These are phyloP conservation scores for Polyommatus iphigenia DNA, from an alignment of 2,888 invertebrate genomes.

Conservation along the genomic window DNA sequence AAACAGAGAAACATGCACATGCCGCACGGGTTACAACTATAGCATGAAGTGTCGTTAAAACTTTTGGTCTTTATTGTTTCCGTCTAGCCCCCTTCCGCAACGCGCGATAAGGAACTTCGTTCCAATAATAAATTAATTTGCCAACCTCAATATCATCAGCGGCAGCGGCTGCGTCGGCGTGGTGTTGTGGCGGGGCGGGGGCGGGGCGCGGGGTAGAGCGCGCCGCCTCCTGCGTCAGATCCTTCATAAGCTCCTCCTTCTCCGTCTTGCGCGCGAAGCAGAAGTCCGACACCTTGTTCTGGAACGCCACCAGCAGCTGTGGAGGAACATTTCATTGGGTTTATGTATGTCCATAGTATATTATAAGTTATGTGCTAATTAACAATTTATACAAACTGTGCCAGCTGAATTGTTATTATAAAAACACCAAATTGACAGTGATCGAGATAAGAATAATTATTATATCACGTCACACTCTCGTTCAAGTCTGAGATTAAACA, in stretches of 20 bases:
- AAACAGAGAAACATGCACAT: no score
- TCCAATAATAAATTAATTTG: background rate
- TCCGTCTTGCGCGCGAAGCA: conserved; percentile 99
- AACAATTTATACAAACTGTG: background rate
- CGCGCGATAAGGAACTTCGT: no score
- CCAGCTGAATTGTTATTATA: background rate
- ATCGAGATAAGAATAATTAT: no score
- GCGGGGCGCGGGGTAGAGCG: conserved; percentile 79
- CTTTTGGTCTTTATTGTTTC: no score
- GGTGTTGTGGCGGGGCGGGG: conserved; percentile 53
- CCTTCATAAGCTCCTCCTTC: conserved; percentile 97
- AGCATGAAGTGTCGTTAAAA: no score
- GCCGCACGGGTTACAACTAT: no score
- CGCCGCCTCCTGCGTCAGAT: conserved; percentile 91
- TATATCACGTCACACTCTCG: no score
- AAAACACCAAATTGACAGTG: no score
- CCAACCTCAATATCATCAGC: conserved; percentile 40
- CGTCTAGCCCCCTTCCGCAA: no score
- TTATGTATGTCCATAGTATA: background rate
- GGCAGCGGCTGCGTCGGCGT: conserved; percentile 43
- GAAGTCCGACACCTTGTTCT: conserved; percentile 98
- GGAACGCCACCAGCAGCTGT: conserved; percentile 94
- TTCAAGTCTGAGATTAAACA: no score
- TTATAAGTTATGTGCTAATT: background rate
- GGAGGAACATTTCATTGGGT: conserved; percentile 37